A percentile compares a stretch with the other conserved stretches of the same genome.
phyloP scores from a whole-genome alignment of 2,888 invertebrate species.

The Hydrotaea diabolus region DNA sequence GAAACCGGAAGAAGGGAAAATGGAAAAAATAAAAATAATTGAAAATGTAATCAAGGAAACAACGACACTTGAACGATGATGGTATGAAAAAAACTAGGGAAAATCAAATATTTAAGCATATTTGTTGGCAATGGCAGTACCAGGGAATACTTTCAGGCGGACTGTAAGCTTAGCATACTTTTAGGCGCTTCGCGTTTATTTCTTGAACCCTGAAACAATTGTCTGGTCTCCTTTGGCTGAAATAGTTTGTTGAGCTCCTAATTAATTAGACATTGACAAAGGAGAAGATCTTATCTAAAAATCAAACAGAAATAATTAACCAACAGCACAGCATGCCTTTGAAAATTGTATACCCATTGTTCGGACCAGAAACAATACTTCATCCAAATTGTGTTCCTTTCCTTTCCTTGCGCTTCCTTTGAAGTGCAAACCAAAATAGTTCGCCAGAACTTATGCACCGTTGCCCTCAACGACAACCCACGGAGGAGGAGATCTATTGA shows the following conservation, averaged over 20 bases:
- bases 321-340: background rate
- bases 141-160: constrained; percentile 5
- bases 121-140: background rate
- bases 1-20: background rate
- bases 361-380: background rate
- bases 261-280: background rate
- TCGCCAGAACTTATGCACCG: background rate
- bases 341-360: background rate
- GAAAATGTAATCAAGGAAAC: constrained; percentile 60
- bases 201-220: background rate
- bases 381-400: background rate
- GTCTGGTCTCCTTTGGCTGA: background rate
- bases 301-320: background rate
- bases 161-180: background rate
- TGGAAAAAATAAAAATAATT: constrained; percentile 54
- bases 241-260: background rate
- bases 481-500: background rate
- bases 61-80: constrained; percentile 6
- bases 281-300: background rate
- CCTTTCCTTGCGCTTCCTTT: background rate
- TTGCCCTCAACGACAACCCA: background rate
- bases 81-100: background rate
- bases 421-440: background rate
- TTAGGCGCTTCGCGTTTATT: no score
- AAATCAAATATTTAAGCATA: constrained; percentile 28